phyloP scores from a whole-genome alignment of 2,888 invertebrate species.

The Shargacucullia verbasci region DNA sequence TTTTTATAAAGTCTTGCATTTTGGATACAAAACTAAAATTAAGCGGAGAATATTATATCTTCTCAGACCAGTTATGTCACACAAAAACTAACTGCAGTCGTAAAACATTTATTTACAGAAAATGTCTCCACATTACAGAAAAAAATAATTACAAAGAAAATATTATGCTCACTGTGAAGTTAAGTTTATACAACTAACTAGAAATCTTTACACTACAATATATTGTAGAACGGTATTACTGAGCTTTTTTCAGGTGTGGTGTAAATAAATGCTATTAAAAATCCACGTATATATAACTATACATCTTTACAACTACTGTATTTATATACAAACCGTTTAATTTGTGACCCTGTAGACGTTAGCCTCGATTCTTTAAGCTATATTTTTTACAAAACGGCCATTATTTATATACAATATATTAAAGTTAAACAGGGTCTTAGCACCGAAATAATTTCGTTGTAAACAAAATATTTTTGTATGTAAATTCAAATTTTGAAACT shows the following conservation, averaged over 20 bases:
- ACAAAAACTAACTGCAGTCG: conserved; percentile 10
- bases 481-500: conserved; percentile 31
- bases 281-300: conserved; percentile 60
- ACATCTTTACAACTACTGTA: conserved; percentile 70
- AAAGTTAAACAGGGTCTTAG: conserved; percentile 75
- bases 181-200: conserved; percentile 46
- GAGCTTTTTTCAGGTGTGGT: conserved; percentile 89
- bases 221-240: conserved; percentile 70
- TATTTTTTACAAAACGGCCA: conserved; percentile 72
- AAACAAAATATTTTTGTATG: conserved; percentile 54
- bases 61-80: conserved; percentile 32
- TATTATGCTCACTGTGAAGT: conserved; percentile 65
- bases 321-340: conserved; percentile 75
- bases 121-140: conserved; percentile 23
- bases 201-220: conserved; percentile 53
- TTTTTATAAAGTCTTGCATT: too few species aligned
- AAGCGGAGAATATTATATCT: neutral
- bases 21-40: too few species aligned
- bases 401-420: conserved; percentile 66
- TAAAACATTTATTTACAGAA: conserved; percentile 51
- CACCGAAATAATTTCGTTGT: conserved; percentile 74
- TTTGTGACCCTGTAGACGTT: conserved; percentile 83
- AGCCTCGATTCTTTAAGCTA: conserved; percentile 79
- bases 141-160: conserved; percentile 54
- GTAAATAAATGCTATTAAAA: conserved; percentile 80